Conservation (phyloP, 2,797 vertebrate species). For the Poecilia wingei region DNA sequence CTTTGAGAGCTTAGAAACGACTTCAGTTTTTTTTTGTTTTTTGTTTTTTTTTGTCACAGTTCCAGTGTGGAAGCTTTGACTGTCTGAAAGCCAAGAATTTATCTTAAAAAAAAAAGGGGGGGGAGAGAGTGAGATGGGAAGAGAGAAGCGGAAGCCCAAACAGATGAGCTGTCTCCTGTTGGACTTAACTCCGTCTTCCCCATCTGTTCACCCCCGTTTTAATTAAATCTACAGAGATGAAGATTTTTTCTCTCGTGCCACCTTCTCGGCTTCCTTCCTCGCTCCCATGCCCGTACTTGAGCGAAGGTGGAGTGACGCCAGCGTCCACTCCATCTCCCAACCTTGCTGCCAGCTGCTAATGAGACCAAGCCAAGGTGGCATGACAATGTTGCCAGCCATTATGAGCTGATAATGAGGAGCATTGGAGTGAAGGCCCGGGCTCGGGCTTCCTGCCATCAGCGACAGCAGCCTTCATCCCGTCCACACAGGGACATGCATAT, state of each 20-base stretch:
- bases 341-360: slow-evolving; percentile 93
- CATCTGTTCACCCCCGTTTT: slow-evolving; percentile 97
- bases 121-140: slow-evolving; percentile 39
- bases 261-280: slow-evolving; percentile 43
- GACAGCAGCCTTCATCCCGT: slow-evolving; percentile 64
- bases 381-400: slow-evolving; percentile 86
- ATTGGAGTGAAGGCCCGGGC: slow-evolving; percentile 84
- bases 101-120: slow-evolving; percentile 70
- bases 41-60: slow-evolving; percentile 68
- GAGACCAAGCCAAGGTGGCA: slow-evolving; percentile 83
- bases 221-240: slow-evolving; percentile 99
- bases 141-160: slow-evolving; percentile 80
- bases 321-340: slow-evolving; percentile 88
- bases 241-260: slow-evolving; percentile 57
- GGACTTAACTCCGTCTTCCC: slow-evolving; percentile 91
- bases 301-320: slow-evolving; percentile 85
- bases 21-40: slow-evolving; percentile 35
- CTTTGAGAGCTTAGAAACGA: slow-evolving; percentile 64
- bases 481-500: slow-evolving; percentile 38
- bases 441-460: slow-evolving; percentile 71
- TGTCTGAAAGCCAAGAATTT: slow-evolving; percentile 84
- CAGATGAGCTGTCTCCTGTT: slow-evolving; percentile 94
- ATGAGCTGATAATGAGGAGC: slow-evolving; percentile 94
- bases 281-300: slow-evolving; percentile 77
- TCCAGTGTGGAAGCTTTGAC: slow-evolving; percentile 80